Evolutionary conservation across 2,888 invertebrate species (phyloP), one percentile per base, ranked within the genome.

Genomic region (Ennomos erosarius): DNA sequence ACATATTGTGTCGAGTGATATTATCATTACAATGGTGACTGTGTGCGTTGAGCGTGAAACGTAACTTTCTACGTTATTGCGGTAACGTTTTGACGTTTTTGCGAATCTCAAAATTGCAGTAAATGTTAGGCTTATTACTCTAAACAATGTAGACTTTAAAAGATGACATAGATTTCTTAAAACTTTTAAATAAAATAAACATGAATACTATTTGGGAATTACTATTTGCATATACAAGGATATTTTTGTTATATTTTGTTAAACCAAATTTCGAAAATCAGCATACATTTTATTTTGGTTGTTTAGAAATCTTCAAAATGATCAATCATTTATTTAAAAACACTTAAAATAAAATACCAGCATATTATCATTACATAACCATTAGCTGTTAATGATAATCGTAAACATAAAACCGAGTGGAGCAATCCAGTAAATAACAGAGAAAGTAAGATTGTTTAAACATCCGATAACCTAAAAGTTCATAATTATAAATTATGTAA

Each of bases 11-110:
- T 67, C 69, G 70, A 72, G 71, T 66, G 68, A 74, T 77, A 75
- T 78, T 73, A 58, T 71, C 65, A 65, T 70, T 69, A 82, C 79
- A 81, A 84, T 82, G 70, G 69, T 13, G 59, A 64, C 64, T 61
- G 79, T 73, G 79, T 53, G 68, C 78, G 63, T 53, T 59, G 53
- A 71, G 70, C 76, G 77, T 76, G 73, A 78, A 73, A 55, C 13
- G 46, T 71, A 64, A 73, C 82, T 82, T 82, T 81, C 82, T 77
- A 78, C 51, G 50, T 11, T 49, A 57, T 82, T 81, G 76, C 80
- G 75, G 71, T 80, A 81, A 66, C 64, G 58, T 64, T 44, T 13
- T 40, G 44, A 46, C 47, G 59, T 50, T 60, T 51, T 51, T 55
- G 59, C 55, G 43, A 55, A 51, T 55, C 52, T 39, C 51, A 43